phyloP scores from a whole-genome alignment of 2,888 invertebrate species.

The Galerucella calmariensis region DNA sequence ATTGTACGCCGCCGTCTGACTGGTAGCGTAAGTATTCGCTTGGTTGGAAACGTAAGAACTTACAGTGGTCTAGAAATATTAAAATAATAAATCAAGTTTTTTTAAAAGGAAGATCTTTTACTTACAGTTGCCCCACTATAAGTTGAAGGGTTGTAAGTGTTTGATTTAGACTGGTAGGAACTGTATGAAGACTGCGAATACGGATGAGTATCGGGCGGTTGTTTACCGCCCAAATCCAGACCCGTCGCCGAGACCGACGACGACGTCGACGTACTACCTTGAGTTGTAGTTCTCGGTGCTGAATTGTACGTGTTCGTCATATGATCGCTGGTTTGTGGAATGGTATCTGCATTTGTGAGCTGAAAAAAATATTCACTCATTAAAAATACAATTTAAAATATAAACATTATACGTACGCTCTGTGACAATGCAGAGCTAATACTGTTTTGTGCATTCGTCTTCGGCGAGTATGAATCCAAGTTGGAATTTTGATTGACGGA shows the following conservation, averaged over 20 bases:
- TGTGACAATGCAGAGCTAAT: conserved; percentile 64
- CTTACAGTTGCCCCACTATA: conserved; percentile 60
- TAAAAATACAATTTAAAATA: background rate
- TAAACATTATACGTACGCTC: conserved; percentile 55
- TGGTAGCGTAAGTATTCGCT: conserved; percentile 60
- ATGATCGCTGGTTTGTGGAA: conserved; percentile 63
- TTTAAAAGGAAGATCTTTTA: background rate
- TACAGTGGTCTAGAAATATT: conserved; percentile 64
- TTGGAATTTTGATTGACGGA: conserved; percentile 61
- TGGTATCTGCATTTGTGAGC: conserved; percentile 63
- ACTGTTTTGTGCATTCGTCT: conserved; percentile 62
- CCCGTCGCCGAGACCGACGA: conserved; percentile 56
- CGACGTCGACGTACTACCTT: conserved; percentile 48
- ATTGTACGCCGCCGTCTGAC: conserved; percentile 58
- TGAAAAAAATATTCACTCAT: conserved; percentile 44
- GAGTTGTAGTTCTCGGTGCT: conserved; percentile 60
- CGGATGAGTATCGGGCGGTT: conserved; percentile 32
- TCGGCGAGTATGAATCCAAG: conserved; percentile 65
- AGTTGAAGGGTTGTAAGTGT: conserved; percentile 57
- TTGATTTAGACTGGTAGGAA: conserved; percentile 61
- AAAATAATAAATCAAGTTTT: too few relatives aligned
- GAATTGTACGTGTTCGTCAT: conserved; percentile 61
- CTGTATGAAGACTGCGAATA: conserved; percentile 63
- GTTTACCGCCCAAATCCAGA: conserved; percentile 38
- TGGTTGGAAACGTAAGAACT: conserved; percentile 61